Conservation (phyloP, 1,140 invertebrate genomes). For the Aphaenogaster rudis region DNA sequence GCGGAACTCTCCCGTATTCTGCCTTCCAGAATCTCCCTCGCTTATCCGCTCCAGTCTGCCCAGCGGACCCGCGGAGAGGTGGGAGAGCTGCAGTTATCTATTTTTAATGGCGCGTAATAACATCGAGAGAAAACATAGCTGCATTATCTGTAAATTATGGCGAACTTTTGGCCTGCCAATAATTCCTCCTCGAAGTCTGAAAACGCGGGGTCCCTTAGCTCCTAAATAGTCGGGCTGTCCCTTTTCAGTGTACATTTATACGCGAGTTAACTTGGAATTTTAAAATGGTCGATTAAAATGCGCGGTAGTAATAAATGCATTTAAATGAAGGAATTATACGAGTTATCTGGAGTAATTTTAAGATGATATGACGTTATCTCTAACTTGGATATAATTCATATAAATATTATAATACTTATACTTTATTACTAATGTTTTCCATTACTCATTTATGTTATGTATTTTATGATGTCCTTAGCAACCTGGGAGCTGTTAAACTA, state of each 20-base stretch:
- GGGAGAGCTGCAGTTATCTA: slow-evolving; percentile 34
- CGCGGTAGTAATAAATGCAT: slow-evolving; percentile 3
- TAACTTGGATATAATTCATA: background rate
- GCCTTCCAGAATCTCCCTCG: slow-evolving; percentile 53
- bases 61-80: background rate
- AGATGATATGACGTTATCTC: background rate
- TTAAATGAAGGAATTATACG: slow-evolving; percentile 31
- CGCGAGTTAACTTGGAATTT: slow-evolving; percentile 52
- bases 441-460: background rate
- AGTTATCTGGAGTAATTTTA: background rate
- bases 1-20: slow-evolving; percentile 60
- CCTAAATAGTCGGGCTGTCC: slow-evolving; percentile 1
- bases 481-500: too few relatives aligned
- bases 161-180: slow-evolving; percentile 47
- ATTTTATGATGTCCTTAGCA: background rate
- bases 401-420: slow-evolving; percentile 11
- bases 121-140: slow-evolving; percentile 48
- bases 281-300: slow-evolving; percentile 34
- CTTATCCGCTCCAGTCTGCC: slow-evolving; percentile 8
- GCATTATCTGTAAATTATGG: slow-evolving; percentile 46
- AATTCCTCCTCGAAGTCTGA: background rate
- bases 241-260: slow-evolving; percentile 31
- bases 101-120: slow-evolving; percentile 79
- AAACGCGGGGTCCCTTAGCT: slow-evolving; percentile 25
- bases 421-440: background rate